Base-by-base conservation (phyloP, 2,797 vertebrate genomes). In the Trachurus trachurus region DNA sequence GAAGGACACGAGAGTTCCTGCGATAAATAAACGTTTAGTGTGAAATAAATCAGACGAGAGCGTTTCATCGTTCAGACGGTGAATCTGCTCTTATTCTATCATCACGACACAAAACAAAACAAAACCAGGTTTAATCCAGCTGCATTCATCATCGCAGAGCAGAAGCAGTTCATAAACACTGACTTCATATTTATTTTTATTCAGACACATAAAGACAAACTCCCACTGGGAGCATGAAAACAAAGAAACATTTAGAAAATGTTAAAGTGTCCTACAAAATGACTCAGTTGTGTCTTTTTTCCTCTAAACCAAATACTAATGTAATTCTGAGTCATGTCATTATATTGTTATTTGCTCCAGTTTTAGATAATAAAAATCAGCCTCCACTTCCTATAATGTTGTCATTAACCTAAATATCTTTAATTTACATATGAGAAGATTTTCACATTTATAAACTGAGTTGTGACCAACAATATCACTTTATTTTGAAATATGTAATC, bases 21-120 rank as follows among this genome's bases (percentile, higher is more conserved):
- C 54, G 59, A 80, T 81, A 71, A 82, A 89, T 78, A 81, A 84
- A 78, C 34, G 56, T 63, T 86, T 85, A 71, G 75, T 70, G 77
- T 37, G 52, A 75, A 82, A 84, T 82, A 81, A 86, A 86, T 78
- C 84, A 84, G 57, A 4, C 1, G n/a, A 37, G 44, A 34, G 29
- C 68, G 58, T 47, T 81, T 66, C 80, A 80, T 77, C 66, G 57
- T 50, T 81, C 80, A 66, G 53, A 71, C 47, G 56, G 50, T 4
- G 50, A 71, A 71, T 2, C 22, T 22, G 71, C 9, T 86, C 74
- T 76, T 76, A 70, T 85, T 87, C 81, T 71, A 71, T 83, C 78
- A 76, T 47, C 61, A 50, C 49, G 59, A 45, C 65, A 78, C 74
- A 17, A 17, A 6, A 47, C 40, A 0, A 78, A 83, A 37, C 16